Evolutionary conservation across 2,888 invertebrate species (phyloP), one percentile per base, ranked within the genome.

Genomic region (Idaea biselata): DNA sequence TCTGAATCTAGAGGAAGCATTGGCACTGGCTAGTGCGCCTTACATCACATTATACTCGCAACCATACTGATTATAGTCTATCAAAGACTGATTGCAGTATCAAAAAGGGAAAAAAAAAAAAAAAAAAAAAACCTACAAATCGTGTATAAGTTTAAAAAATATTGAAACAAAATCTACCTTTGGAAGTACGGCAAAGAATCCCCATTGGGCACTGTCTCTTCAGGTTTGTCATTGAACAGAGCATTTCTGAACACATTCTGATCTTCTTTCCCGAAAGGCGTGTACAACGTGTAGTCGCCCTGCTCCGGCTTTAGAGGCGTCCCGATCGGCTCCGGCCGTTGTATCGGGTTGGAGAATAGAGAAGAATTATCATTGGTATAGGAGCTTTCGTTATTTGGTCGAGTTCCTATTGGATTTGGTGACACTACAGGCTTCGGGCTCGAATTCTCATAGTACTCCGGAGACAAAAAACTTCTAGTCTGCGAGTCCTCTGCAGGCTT

Each of bases 111-210:
- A n/a, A n/a, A n/a, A n/a, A n/a, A n/a, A n/a, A n/a, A n/a, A n/a
- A n/a, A n/a, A n/a, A n/a, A n/a, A n/a, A n/a, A n/a, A n/a, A n/a
- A n/a, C n/a, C n/a, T n/a, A n/a, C n/a, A n/a, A n/a, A n/a, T n/a
- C n/a, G n/a, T n/a, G n/a, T n/a, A n/a, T n/a, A 25, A 25, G 25
- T 25, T 25, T 3, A 33, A 11, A 6, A 11, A 11, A 7, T 33
- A 33, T 33, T 3, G 33, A 33, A 33, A 11, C 14, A 32, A 8
- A 32, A 8, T 32, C 14, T 44, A 44, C 56, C 91, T 65, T 32
- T 92, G 92, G 61, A 92, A 92, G 65, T 92, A 92, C 0, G 92
- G 92, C 77, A 93, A 58, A 18, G 86, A 80, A 33, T 91, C 91
- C 0, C 90, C 89, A 18, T 89, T 88, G 0, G 79, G 71, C 63